Evolutionary conservation across 1,140 invertebrate genomes (phyloP).

Genomic region (Pseudobourletiella spinata): DNA sequence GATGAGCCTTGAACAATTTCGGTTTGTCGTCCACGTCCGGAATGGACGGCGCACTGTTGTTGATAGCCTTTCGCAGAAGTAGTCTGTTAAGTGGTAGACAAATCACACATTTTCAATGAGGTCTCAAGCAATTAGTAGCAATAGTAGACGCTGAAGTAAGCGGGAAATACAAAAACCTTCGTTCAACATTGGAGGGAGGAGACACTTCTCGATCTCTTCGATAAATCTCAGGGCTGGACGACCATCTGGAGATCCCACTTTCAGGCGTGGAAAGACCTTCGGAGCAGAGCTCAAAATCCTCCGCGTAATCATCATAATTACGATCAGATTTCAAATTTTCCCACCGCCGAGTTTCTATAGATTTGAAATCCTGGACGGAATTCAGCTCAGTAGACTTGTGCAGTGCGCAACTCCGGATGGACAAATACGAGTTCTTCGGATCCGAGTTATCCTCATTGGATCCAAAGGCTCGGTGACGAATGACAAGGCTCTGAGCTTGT

Average conservation of each 20-base stretch:
- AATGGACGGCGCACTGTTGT: conserved; percentile 23
- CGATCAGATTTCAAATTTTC: too few relatives aligned
- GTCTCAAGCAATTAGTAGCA: too few relatives aligned
- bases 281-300: conserved; percentile 4
- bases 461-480: neutral
- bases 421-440: conserved; percentile 11
- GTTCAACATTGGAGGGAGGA: conserved; percentile 30
- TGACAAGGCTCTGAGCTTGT: neutral
- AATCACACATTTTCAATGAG: too few relatives aligned
- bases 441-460: neutral
- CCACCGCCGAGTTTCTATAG: too few relatives aligned
- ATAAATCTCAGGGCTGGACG: conserved; percentile 30
- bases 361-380: conserved; percentile 1
- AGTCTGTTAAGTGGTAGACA: too few relatives aligned
- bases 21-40: conserved; percentile 7
- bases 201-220: conserved; percentile 13
- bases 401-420: conserved; percentile 20
- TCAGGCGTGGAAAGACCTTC: conserved; percentile 15
- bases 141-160: too few relatives aligned
- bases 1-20: conserved; percentile 19
- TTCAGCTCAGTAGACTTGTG: too few relatives aligned
- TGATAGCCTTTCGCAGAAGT: conserved; percentile 16
- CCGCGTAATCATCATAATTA: neutral
- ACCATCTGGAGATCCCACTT: conserved; percentile 22
- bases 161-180: too few relatives aligned